Evolutionary conservation across 2,797 vertebrate species (phyloP).

Genomic region (Synaphobranchus kaupii): DNA sequence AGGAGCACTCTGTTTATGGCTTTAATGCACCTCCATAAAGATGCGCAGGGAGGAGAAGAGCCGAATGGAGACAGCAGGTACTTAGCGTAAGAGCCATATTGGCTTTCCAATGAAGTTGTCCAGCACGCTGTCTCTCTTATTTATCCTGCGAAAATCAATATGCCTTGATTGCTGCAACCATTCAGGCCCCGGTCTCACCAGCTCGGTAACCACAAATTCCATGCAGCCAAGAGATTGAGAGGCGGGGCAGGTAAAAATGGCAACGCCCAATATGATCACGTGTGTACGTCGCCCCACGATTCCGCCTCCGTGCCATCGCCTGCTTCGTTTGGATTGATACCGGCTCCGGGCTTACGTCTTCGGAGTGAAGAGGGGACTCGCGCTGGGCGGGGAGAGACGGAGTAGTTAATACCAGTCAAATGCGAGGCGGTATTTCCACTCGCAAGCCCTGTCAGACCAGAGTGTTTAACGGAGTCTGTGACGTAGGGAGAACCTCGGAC

Average conservation of each 20-base stretch:
- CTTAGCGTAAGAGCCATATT: constrained; percentile 5
- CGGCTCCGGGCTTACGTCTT: not conserved
- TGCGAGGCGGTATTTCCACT: not conserved
- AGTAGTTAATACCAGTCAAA: not conserved
- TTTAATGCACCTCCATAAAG: constrained; percentile 12
- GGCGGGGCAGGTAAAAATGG: not conserved
- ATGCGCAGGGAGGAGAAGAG: not conserved
- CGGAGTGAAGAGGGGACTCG: not conserved
- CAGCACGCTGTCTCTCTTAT: constrained; percentile 15
- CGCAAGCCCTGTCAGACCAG: not conserved
- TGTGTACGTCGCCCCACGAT: not conserved
- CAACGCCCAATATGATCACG: not conserved
- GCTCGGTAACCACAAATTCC: constrained; percentile 7
- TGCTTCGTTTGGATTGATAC: not conserved
- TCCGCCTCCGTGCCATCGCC: not conserved
- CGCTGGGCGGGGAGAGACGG: not conserved
- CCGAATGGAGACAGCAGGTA: constrained; percentile 2
- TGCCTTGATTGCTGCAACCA: constrained; percentile 22
- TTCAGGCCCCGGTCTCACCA: not conserved
- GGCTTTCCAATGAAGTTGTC: constrained; percentile 31
- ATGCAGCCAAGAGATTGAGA: not conserved
- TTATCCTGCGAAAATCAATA: constrained; percentile 32
- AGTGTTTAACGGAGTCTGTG: constrained; percentile 23
- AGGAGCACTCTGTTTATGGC: not conserved
- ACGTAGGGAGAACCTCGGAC: not conserved